These are phyloP conservation scores for Tineola bisselliella DNA, from an alignment of 2,888 invertebrate genomes.

Conservation along the genomic window DNA sequence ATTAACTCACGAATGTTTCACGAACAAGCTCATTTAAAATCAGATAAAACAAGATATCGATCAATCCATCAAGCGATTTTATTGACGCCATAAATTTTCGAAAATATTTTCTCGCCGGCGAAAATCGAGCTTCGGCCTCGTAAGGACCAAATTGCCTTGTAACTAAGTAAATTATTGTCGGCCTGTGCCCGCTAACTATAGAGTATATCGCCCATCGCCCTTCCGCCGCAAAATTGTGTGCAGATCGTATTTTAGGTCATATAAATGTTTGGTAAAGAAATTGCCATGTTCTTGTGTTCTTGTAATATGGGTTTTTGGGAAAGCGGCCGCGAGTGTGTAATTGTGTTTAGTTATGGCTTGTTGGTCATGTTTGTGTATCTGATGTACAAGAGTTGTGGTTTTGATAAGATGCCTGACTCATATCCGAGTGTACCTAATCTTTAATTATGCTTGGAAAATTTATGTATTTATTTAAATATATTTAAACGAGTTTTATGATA, in stretches of 20 bases:
- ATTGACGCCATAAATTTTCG: constrained; percentile 38
- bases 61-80: constrained; percentile 39
- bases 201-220: constrained; percentile 21
- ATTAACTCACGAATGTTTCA: not conserved
- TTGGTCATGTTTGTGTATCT: not conserved
- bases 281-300: constrained; percentile 15
- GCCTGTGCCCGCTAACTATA: constrained; percentile 30
- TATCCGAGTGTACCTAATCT: not conserved
- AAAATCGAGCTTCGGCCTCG: constrained; percentile 26
- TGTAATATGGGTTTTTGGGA: constrained; percentile 1
- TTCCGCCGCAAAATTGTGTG: constrained; percentile 15
- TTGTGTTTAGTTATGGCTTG: constrained; percentile 9
- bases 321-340: not conserved
- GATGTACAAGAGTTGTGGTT: constrained; percentile 1
- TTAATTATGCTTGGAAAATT: not conserved
- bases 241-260: constrained; percentile 17
- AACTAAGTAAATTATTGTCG: constrained; percentile 40
- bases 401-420: not conserved
- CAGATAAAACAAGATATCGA: constrained; percentile 31
- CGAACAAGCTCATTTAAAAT: constrained; percentile 15
- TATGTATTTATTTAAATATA: not conserved
- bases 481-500: not conserved
- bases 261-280: constrained; percentile 20
- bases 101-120: constrained; percentile 34
- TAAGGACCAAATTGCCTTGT: constrained; percentile 27